Evolutionary conservation across 2,113 vertebrate genomes (phyloP).

Genomic region (Beaufortia kweichowensis): DNA sequence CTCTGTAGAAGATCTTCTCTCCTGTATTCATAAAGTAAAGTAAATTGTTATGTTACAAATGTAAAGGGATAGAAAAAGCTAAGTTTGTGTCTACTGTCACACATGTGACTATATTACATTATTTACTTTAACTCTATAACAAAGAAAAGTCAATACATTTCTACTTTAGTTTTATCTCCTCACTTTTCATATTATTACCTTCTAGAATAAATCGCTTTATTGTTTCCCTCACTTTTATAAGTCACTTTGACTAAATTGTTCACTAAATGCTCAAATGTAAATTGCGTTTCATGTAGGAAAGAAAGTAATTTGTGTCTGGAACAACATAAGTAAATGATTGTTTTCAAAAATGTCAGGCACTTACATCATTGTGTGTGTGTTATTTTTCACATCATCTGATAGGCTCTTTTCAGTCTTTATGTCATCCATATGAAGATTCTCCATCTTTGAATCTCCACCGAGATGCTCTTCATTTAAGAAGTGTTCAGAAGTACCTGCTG

Average conservation of each 20-base stretch:
- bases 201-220: no score
- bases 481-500: conserved; percentile 21
- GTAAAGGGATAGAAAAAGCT: background rate
- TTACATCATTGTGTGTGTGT: conserved; percentile 49
- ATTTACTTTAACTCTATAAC: no score
- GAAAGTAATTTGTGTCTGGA: no score
- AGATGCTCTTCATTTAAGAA: conserved; percentile 30
- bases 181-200: no score
- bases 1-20: background rate
- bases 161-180: no score
- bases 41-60: background rate
- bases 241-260: no score
- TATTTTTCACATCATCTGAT: conserved; percentile 17
- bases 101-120: no score
- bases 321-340: background rate
- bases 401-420: conserved; percentile 35
- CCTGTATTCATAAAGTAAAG: conserved; percentile 29
- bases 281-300: no score
- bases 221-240: no score
- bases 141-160: no score
- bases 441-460: conserved; percentile 9
- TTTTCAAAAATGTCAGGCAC: background rate
- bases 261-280: no score
- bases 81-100: no score
- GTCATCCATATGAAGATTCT: conserved; percentile 21